A percentile compares a stretch with the other conserved stretches of the same genome.
Conservation (phyloP, 1,140 invertebrate species). For the Philotrypesis tridentata region DNA sequence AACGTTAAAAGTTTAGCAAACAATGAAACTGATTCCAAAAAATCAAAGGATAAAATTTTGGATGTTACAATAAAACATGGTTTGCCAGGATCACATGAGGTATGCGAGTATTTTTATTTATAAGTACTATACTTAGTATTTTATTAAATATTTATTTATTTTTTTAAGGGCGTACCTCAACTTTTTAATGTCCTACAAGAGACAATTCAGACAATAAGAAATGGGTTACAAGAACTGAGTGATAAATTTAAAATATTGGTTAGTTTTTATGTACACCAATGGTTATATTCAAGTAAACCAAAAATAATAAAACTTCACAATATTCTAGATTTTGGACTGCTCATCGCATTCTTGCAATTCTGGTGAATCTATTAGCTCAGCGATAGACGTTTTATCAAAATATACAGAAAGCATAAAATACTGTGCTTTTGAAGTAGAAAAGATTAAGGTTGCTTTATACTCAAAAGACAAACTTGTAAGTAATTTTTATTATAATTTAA, state of each 20-base stretch:
- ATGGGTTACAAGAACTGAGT: slow-evolving; percentile 58
- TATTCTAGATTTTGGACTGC: slow-evolving; percentile 57
- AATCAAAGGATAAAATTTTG: slow-evolving; percentile 52
- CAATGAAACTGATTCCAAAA: slow-evolving; percentile 59
- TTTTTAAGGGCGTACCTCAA: slow-evolving; percentile 41
- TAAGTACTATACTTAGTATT: slow-evolving; percentile 34
- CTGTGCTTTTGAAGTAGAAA: slow-evolving; percentile 62
- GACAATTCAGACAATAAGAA: slow-evolving; percentile 58
- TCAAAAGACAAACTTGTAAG: slow-evolving; percentile 70
- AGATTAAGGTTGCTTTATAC: slow-evolving; percentile 60
- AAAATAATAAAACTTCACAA: not conserved
- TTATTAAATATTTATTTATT: slow-evolving; percentile 31
- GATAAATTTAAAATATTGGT: slow-evolving; percentile 61
- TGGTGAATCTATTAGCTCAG: slow-evolving; percentile 50
- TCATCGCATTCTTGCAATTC: slow-evolving; percentile 49
- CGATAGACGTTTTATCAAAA: slow-evolving; percentile 59
- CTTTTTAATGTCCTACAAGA: slow-evolving; percentile 59
- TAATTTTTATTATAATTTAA: slow-evolving; percentile 31
- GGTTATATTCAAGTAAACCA: not conserved
- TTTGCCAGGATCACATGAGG: slow-evolving; percentile 55
- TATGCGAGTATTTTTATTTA: slow-evolving; percentile 43
- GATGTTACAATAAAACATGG: slow-evolving; percentile 39
- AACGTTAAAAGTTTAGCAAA: slow-evolving; percentile 56
- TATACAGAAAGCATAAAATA: slow-evolving; percentile 58
- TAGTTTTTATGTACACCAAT: slow-evolving; percentile 40